Evolutionary conservation across 1,140 invertebrate genomes (phyloP), one percentile per base, ranked within the genome.

Genomic region (Solenopsis invicta): DNA sequence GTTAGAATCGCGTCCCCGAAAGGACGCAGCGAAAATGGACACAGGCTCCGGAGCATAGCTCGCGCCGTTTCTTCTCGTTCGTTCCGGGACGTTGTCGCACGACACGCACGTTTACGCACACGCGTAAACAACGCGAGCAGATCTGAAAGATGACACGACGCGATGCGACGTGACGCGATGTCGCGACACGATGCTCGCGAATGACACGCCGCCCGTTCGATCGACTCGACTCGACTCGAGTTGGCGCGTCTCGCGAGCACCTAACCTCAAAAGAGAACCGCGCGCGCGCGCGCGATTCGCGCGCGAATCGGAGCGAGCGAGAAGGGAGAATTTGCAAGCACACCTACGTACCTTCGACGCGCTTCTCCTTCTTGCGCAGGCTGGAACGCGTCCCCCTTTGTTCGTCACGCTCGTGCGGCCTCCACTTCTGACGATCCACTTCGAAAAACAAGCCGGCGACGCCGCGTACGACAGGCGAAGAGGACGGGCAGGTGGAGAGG

Each of bases 201-300:
- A 6, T 29, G 77, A 81, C 64, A 81, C 64, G 34, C 62, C 34
- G n/a, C 29, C 48, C 77, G 77, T 54, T 54, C 77, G 62, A 80
- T 80, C 62, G 77, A 67, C 77, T 52, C 13, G 29, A 29, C 29
- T 29, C 8, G 37, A 41, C 8, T 41, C 41, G 29, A 29, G 29
- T 41, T 8, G 8, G 41, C 62, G 29, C 62, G 61, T n/a, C 29
- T 18, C 59, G 24, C 24, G 13, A 24, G 41, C 41, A n/a, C n/a
- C 77, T 81, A 84, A 84, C 80, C 80, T 84, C 41, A 84, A 75
- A 84, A 16, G 12, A n/a, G 69, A 29, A 29, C 62, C 34, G 12
- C 41, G 37, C 50, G 37, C 18, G n/a, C 54, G n/a, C 52, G 50
- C 3, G 4, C 29, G 52, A 64, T 16, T 50, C 10, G 16, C 18